phyloP scores from a whole-genome alignment of 2,113 vertebrate species.

The Dromaius novaehollandiae region DNA sequence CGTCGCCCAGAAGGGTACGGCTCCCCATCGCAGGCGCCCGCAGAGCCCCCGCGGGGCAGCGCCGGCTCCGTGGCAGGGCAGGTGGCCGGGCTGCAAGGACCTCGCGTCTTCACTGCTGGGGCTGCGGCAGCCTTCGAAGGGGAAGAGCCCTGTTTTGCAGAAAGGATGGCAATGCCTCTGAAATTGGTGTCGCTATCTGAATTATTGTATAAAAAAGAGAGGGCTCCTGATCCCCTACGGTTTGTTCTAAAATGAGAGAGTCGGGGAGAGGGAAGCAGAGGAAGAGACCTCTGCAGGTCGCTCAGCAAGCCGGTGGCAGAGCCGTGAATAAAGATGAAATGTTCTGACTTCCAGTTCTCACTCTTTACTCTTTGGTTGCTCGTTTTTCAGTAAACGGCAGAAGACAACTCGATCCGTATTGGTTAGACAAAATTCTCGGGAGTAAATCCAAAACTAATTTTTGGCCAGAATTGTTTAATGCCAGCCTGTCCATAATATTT shows the following conservation, averaged over 20 bases:
- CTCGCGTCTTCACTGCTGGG: background rate
- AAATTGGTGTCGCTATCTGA: background rate
- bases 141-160: background rate
- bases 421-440: background rate
- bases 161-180: rapidly evolving
- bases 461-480: background rate
- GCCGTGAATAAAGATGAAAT: background rate
- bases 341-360: background rate
- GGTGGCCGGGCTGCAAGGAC: background rate
- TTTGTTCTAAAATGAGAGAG: background rate
- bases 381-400: background rate
- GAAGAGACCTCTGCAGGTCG: background rate
- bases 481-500: background rate
- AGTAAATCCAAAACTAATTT: background rate
- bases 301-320: background rate
- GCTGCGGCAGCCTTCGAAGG: background rate
- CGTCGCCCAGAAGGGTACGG: background rate
- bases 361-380: background rate
- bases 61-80: rapidly evolving
- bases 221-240: background rate
- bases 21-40: rapidly evolving
- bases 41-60: rapidly evolving
- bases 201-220: background rate
- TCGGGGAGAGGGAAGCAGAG: rapidly evolving
- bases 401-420: background rate